Conservation (phyloP, 2,113 vertebrate genomes). For the Stictonetta naevosa region DNA sequence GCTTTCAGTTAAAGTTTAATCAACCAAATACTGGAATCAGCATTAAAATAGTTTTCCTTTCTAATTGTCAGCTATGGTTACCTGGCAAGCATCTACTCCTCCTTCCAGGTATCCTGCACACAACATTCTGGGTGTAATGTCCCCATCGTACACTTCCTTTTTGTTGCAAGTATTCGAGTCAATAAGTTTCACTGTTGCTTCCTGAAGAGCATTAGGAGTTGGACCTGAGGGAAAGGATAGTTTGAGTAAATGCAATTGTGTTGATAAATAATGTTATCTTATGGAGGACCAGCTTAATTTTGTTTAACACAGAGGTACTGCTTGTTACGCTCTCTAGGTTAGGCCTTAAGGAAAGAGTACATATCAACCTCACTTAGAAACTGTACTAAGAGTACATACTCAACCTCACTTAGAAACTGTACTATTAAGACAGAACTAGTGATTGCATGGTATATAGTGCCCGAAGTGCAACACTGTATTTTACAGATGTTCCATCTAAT, state of each 20-base stretch:
- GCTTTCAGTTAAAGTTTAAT: not conserved
- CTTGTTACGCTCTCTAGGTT: not conserved
- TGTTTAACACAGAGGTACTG: not conserved
- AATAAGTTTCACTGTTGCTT: conserved; percentile 89
- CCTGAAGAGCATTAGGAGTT: conserved; percentile 83
- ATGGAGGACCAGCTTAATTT: not conserved
- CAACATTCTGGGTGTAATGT: conserved; percentile 87
- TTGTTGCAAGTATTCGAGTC: conserved; percentile 85
- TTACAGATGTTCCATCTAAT: not conserved
- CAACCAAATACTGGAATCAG: not conserved
- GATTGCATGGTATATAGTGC: not conserved
- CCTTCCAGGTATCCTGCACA: conserved; percentile 86
- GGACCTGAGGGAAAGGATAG: conserved; percentile 55
- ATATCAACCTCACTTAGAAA: not conserved
- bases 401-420: not conserved
- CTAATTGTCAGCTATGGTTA: conserved; percentile 58
- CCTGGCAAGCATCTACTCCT: conserved; percentile 92
- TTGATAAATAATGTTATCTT: not conserved
- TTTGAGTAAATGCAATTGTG: not conserved
- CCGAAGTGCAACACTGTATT: not conserved
- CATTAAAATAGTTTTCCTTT: not conserved
- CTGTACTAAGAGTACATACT: not conserved
- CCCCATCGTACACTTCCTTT: conserved; percentile 69
- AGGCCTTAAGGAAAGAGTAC: not conserved
- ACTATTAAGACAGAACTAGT: not conserved